phyloP scores from a whole-genome alignment of 2,113 vertebrate species.

The Trogon melanurus region DNA sequence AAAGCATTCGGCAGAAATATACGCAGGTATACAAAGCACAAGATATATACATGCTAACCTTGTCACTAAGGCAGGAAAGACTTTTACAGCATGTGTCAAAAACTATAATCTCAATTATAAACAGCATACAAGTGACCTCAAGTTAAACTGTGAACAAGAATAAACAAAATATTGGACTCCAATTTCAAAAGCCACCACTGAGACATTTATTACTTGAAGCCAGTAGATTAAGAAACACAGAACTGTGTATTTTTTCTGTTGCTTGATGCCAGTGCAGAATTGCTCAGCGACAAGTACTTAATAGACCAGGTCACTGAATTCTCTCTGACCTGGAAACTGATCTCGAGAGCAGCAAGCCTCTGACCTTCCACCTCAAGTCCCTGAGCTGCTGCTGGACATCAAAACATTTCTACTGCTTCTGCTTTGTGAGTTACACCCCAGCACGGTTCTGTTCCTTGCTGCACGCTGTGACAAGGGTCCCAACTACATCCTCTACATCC shows the following conservation, averaged over 20 bases:
- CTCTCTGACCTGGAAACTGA: not conserved
- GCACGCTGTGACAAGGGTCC: not conserved
- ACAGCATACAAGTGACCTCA: not conserved
- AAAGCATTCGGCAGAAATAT: not conserved
- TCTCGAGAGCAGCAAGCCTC: not conserved
- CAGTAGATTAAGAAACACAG: not conserved
- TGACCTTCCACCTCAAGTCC: not conserved
- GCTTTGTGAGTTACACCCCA: not conserved
- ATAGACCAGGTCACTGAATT: not conserved
- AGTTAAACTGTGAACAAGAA: not conserved
- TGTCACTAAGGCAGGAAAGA: not conserved
- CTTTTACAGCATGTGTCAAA: not conserved
- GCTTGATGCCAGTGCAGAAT: not conserved
- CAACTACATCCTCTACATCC: rapidly evolving
- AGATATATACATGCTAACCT: not conserved
- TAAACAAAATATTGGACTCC: not conserved
- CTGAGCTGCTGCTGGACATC: not conserved
- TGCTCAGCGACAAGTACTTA: not conserved
- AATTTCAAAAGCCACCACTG: not conserved
- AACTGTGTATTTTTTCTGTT: not conserved
- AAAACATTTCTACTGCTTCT: not conserved
- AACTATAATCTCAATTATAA: not conserved
- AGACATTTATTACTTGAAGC: not conserved
- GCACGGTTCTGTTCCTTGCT: not conserved
- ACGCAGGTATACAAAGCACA: not conserved